Conservation (phyloP, 2,113 vertebrate genomes). For the Platysteira castanea region DNA sequence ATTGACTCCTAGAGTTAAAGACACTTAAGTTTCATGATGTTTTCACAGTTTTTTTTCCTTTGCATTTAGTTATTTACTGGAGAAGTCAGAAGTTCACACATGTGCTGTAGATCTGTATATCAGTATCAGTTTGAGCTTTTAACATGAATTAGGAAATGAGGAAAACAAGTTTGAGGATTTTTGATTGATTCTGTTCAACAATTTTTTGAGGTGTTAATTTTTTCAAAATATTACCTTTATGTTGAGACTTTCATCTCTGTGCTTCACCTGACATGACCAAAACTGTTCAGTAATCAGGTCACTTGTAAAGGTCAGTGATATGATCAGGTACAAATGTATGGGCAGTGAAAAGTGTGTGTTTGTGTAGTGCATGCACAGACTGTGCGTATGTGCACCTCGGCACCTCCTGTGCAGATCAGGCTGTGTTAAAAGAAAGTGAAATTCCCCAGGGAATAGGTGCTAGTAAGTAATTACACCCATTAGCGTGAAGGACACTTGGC, state of each 20-base stretch:
- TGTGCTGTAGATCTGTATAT: background rate
- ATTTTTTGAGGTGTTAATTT: background rate
- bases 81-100: background rate
- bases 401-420: background rate
- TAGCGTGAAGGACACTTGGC: background rate
- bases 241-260: background rate
- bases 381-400: background rate
- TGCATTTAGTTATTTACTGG: background rate
- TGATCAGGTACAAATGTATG: background rate
- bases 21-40: background rate
- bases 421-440: background rate
- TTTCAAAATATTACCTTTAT: background rate
- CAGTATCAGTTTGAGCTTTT: background rate
- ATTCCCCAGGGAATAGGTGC: background rate
- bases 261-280: background rate
- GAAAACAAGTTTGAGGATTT: background rate
- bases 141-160: background rate
- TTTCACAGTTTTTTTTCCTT: background rate
- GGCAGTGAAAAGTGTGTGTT: background rate
- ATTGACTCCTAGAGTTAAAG: background rate
- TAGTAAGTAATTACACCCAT: background rate
- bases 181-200: background rate
- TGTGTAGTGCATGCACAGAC: too few relatives aligned
- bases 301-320: background rate
- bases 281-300: background rate